phyloP scores from a whole-genome alignment of 1,140 invertebrate species.

The Drosophila sp. region DNA sequence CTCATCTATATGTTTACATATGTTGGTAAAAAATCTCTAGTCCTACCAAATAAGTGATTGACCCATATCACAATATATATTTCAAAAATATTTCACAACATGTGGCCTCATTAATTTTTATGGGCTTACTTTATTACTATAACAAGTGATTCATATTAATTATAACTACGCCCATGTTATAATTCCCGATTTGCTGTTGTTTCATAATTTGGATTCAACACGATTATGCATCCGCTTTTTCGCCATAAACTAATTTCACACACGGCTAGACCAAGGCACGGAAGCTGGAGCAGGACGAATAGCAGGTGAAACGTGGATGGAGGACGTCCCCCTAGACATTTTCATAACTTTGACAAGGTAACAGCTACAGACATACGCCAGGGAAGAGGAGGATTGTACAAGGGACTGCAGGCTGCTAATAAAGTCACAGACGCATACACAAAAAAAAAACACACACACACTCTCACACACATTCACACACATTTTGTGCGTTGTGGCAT shows the following conservation, averaged over 20 bases:
- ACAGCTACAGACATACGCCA: slow-evolving; percentile 42
- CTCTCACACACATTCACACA: slow-evolving; percentile 32
- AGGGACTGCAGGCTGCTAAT: slow-evolving; percentile 37
- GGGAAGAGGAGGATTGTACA: background rate
- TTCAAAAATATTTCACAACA: too few relatives aligned
- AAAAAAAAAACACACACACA: slow-evolving; percentile 14
- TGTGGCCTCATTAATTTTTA: too few relatives aligned
- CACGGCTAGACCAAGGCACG: slow-evolving; percentile 36
- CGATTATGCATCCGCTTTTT: slow-evolving; percentile 26
- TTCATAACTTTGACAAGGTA: slow-evolving; percentile 76
- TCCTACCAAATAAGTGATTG: too few relatives aligned
- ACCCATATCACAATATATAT: too few relatives aligned
- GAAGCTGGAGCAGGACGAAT: background rate
- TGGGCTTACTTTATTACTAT: too few relatives aligned
- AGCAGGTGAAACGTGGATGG: background rate
- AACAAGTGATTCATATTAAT: background rate
- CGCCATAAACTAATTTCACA: slow-evolving; percentile 61
- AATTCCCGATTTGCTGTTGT: background rate
- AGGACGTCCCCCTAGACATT: slow-evolving; percentile 51
- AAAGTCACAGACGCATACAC: slow-evolving; percentile 41
- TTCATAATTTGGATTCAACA: slow-evolving; percentile 2
- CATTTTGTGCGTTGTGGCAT: slow-evolving; percentile 54
- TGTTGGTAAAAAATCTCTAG: too few relatives aligned
- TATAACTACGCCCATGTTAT: background rate
- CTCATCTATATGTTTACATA: too few relatives aligned